These are phyloP conservation scores for Colaptes auratus DNA, from an alignment of 2,113 vertebrate species.

Conservation along the genomic window DNA sequence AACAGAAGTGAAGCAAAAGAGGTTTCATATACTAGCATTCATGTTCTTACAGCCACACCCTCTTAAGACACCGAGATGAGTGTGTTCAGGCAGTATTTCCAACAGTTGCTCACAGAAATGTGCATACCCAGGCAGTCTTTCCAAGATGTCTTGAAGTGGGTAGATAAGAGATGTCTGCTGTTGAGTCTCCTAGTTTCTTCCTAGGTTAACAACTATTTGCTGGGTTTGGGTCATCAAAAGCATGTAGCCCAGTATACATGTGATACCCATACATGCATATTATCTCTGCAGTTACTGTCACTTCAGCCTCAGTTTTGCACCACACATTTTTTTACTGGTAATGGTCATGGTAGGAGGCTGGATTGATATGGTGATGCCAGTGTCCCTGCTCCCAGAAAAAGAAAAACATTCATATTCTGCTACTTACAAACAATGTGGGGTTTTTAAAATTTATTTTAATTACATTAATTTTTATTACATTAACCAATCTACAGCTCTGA, in stretches of 20 bases:
- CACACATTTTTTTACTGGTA: not conserved
- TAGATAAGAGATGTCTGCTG: not conserved
- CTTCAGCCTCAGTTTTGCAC: not conserved
- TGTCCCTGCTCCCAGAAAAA: not conserved
- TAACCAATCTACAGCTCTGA: not conserved
- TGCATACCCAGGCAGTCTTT: not conserved
- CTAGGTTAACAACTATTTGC: not conserved
- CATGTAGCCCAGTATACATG: not conserved
- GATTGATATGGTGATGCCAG: not conserved
- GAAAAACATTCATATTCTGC: not conserved
- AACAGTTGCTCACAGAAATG: fast-evolving
- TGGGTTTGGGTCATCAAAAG: not conserved
- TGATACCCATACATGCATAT: not conserved
- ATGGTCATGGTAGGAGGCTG: not conserved
- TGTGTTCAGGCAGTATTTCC: not conserved
- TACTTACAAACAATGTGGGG: not conserved
- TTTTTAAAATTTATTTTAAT: too few species aligned
- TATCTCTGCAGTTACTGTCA: fast-evolving
- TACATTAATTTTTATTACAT: not conserved
- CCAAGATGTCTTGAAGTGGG: not conserved
- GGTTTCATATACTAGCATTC: not conserved
- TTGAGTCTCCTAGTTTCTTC: not conserved
- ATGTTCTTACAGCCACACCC: not conserved
- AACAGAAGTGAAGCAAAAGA: not conserved
- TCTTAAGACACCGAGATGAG: not conserved